Base-by-base conservation (phyloP, 2,888 invertebrate species). In the Monochamus alternatus region DNA sequence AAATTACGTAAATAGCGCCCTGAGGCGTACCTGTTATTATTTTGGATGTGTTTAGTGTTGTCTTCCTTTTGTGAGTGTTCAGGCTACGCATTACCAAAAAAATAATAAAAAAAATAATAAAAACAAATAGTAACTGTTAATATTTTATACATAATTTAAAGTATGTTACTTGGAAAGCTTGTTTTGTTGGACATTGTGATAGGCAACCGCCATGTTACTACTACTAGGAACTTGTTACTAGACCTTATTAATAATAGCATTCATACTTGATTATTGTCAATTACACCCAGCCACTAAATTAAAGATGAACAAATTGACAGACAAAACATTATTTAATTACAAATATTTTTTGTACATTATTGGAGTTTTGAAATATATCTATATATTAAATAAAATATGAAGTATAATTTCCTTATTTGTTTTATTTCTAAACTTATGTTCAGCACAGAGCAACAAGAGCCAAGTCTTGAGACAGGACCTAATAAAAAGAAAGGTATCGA, bases 331-430 rank as follows among this genome's bases (percentile, higher is more conserved):
- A 89, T 89, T 89, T 89, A 89, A 89, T 89, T 89, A 92, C 92
- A 92, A 91, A 92, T 92, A 93, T 93, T 92, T 93, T 93, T 93
- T 93, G 93, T 93, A 93, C 93, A 93, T 92, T 93, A 92, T 92
- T 90, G 89, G 89, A 92, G 92, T 92, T 92, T 92, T 92, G 91
- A 92, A 92, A 92, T 92, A 92, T 92, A 93, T 92, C 87, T 88
- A 88, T 88, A 87, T 87, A 87, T 87, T 87, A 86, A 87, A 88
- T 88, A 87, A 87, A 88, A 87, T 87, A 86, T 38, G 85, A 86
- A 86, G 80, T 87, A 86, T 87, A 86, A 86, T 80, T 79, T 78
- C 63, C 52, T 7, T 60, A 60, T 55, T 38, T 51, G 68, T 67
- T 74, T 74, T 73, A 65, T 73, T 72, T 64, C 14, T 38, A 38